Evolutionary conservation across 2,888 invertebrate genomes (phyloP), one percentile per base, ranked within the genome.

Genomic region (Macrophya alboannulata): DNA sequence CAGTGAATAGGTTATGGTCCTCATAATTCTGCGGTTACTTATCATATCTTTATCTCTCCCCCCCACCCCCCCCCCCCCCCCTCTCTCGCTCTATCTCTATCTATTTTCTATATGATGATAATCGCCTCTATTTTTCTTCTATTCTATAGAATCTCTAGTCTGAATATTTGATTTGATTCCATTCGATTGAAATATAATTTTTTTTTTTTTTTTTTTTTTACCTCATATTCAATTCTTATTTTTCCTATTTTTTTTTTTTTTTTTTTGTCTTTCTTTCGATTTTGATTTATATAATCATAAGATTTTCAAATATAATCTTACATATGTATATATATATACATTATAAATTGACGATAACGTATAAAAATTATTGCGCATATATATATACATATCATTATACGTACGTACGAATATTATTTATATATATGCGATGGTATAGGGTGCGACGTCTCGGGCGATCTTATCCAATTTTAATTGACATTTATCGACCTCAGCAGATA

Each of bases 1-100:
- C 43, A 74, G 37, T 59, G 79, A 55, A 79, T 79, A 59, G 79
- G 59, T 79, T 79, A 79, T 37, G 79, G 40, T 79, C 40, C 9
- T 25, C 10, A 21, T 31, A 31, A 31, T n/a, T 40, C 6, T 6
- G 48, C 48, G 74, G 9, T 48, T 48, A 74, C 74, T 21, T n/a
- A n/a, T 25, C 45, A 8, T 43, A 74, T 5, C 51, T 74, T 10
- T 21, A 74, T 43, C 48, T 74, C 4, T 45, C 12, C n/a, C 0
- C 45, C 2, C 21, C 10, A n/a, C n/a, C n/a, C n/a, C 1, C 45
- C 5, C 1, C 8, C 45, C 43, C 1, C 5, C 1, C 43, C 17
- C 48, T 74, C 12, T 45, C 12, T 43, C 3, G 45, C 2, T 45
- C 10, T 43, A 0, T 74, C 1, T 21, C 1, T 74, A 3, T 48